phyloP scores from a whole-genome alignment of 2,888 invertebrate genomes.

The Drosophila siamana region DNA sequence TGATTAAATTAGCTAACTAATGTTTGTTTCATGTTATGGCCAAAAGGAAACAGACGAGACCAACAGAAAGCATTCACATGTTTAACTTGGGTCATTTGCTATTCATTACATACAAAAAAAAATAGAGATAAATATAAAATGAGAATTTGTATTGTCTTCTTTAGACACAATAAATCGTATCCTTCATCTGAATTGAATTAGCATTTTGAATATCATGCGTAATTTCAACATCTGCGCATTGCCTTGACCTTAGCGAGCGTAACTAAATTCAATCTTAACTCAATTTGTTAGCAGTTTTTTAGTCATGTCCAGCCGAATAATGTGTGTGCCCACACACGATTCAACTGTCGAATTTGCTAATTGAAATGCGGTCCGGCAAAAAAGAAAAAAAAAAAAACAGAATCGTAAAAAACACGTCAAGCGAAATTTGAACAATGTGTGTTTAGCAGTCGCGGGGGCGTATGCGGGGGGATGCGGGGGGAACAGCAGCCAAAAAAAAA shows the following conservation, averaged over 20 bases:
- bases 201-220: neutral
- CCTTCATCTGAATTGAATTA: neutral
- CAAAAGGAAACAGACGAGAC: neutral
- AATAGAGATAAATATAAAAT: too few species aligned
- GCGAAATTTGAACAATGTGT: constrained; percentile 22
- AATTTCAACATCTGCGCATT: neutral
- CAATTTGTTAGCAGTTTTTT: constrained; percentile 10
- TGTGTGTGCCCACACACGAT: constrained; percentile 33
- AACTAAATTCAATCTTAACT: neutral
- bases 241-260: constrained; percentile 10
- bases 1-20: neutral
- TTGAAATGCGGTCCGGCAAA: constrained; percentile 31
- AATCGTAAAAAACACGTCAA: constrained; percentile 38
- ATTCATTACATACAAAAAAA: neutral
- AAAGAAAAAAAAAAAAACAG: constrained; percentile 44
- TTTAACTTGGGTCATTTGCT: neutral
- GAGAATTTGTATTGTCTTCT: too few species aligned
- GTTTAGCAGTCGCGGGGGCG: too few species aligned
- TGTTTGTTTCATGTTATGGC: neutral
- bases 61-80: neutral
- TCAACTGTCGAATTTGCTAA: constrained; percentile 32
- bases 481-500: too few species aligned
- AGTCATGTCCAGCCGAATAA: neutral
- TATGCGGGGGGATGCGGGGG: neutral
- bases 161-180: neutral